Evolutionary conservation across 2,113 vertebrate species (phyloP), one percentile per base, ranked within the genome.

Genomic region (Chaetura pelagica): DNA sequence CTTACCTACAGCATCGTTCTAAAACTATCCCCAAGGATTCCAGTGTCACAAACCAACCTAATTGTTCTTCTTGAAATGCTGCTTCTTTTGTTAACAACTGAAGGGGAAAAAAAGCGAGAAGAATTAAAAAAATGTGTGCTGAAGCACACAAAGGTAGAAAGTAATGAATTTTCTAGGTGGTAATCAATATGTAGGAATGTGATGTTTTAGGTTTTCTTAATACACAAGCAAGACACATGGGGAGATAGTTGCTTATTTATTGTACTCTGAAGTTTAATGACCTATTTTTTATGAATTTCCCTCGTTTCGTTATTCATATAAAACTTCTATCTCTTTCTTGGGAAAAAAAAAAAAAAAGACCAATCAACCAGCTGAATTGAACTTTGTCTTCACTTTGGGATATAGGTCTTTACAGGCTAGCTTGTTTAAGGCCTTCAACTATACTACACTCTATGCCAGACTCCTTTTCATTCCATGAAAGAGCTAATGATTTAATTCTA

Each of bases 61-160:
- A 96, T 96, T 98, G 83, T 97, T 96, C 92, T 96, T 85, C 86
- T 96, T 90, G 79, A 96, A 97, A 96, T 92, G 74, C 66, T 95
- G 59, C 52, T 96, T 93, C 66, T 96, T 96, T 84, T 52, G 10
- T 87, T 93, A 49, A 73, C 79, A 95, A 91, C 66, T 93, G 83
- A 86, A 93, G 44, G 78, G 52, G 62, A 5, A 55, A 84, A 84
- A 94, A 82, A 26, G 57, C 57, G 67, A 48, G 7, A 48, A 66
- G 3, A 92, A 64, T 3, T 40, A 32, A 42, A 93, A 93, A 87
- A 94, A 92, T 80, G 29, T 94, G 96, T 79, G 34, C 58, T 95
- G 84, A 94, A 77, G 34, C 54, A 87, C 63, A 89, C 88, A 96
- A 95, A 87, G 48, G 73, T 89, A 93, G 64, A 96, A 92, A 87